Conservation (phyloP, 2,113 vertebrate genomes). For the Gambusia affinis region DNA sequence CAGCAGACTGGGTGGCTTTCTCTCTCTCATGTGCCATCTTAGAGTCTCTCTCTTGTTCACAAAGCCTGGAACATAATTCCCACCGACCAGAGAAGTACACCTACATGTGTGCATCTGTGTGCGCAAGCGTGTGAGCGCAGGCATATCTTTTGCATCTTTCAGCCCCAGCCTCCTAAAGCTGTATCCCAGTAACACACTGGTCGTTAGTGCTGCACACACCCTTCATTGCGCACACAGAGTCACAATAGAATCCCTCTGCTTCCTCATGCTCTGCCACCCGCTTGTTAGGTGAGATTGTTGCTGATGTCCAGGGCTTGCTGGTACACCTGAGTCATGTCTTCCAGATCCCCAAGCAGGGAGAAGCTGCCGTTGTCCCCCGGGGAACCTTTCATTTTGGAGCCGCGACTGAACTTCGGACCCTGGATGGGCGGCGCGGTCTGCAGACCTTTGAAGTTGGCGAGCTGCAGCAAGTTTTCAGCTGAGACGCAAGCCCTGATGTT, state of each 20-base stretch:
- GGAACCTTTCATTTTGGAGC: slow-evolving; percentile 80
- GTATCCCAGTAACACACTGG: slow-evolving; percentile 80
- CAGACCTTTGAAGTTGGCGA: slow-evolving; percentile 84
- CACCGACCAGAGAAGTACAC: slow-evolving; percentile 56
- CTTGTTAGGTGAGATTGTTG: slow-evolving; percentile 84
- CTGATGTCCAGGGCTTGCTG: slow-evolving; percentile 97
- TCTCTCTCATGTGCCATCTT: slow-evolving; percentile 29
- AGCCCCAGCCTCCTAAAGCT: slow-evolving; percentile 50
- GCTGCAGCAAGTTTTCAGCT: slow-evolving; percentile 93
- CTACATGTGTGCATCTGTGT: slow-evolving; percentile 42
- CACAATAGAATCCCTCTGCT: slow-evolving; percentile 30
- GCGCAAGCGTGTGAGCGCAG: slow-evolving; percentile 39
- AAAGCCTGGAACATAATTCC: slow-evolving; percentile 43
- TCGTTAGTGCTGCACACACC: slow-evolving; percentile 71
- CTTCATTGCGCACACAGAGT: slow-evolving; percentile 12
- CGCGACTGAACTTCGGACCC: slow-evolving; percentile 83
- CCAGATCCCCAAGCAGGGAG: slow-evolving; percentile 94
- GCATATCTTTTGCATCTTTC: slow-evolving; percentile 58
- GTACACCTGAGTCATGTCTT: slow-evolving; percentile 98
- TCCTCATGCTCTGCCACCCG: slow-evolving; percentile 49
- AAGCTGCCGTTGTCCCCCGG: slow-evolving; percentile 92
- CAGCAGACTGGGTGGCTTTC: slow-evolving; percentile 65
- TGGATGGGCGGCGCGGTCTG: slow-evolving; percentile 84
- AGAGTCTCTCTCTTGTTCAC: slow-evolving; percentile 50
- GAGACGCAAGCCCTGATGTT: slow-evolving; percentile 93